phyloP scores from a whole-genome alignment of 2,113 vertebrate genomes.

The Campylomormyrus tamandua region DNA sequence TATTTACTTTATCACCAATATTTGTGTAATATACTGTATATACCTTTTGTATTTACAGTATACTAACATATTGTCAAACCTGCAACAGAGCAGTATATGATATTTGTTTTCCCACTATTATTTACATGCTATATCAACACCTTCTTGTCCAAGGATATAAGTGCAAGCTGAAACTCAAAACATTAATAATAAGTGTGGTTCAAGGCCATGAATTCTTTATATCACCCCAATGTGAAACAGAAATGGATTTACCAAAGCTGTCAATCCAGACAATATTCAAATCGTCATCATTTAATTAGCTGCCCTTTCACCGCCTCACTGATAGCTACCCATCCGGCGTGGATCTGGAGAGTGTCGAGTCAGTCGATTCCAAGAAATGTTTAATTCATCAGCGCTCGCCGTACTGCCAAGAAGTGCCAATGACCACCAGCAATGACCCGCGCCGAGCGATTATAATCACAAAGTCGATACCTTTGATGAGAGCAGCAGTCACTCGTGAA shows the following conservation, averaged over 20 bases:
- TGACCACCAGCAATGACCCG: constrained; percentile 14
- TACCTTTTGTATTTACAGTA: not conserved
- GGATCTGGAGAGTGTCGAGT: not conserved
- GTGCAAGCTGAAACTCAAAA: not conserved
- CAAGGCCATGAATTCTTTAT: not conserved
- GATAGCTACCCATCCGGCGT: not conserved
- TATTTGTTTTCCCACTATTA: not conserved
- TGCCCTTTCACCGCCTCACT: not conserved
- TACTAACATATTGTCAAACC: not conserved
- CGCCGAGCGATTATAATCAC: constrained; percentile 16
- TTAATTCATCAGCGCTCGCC: constrained; percentile 16
- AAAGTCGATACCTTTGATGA: constrained; percentile 21
- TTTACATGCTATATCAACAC: not conserved
- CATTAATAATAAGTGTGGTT: not conserved
- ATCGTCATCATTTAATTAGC: not conserved
- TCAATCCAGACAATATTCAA: constrained; percentile 11
- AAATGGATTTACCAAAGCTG: not conserved
- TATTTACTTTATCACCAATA: not conserved
- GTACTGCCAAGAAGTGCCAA: constrained; percentile 4
- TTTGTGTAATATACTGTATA: not conserved
- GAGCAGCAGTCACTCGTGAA: constrained; percentile 5
- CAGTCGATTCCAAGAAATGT: constrained; percentile 24
- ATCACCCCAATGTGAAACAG: not conserved
- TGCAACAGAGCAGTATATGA: not conserved
- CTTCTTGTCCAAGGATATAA: not conserved